Percentiles rank a stretch among this genome's conserved stretches.
Evolutionary conservation across 2,113 vertebrate species (phyloP).

Genomic region (Aplodontia rufa): DNA sequence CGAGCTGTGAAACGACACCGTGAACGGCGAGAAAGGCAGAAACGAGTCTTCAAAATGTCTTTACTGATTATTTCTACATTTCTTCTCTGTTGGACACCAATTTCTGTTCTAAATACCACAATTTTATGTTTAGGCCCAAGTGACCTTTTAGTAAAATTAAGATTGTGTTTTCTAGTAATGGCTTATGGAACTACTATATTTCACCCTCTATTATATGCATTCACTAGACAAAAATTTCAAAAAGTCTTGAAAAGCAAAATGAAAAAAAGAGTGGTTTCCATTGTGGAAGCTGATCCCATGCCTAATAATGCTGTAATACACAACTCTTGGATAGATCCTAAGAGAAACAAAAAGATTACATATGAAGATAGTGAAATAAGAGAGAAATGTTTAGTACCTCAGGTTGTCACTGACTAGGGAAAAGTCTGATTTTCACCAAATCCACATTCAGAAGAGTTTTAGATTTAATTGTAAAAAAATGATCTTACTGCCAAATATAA

Average conservation of each 20-base stretch:
- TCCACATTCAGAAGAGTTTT: conserved; percentile 66
- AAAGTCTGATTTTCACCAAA: conserved; percentile 81
- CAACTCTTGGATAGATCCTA: conserved; percentile 99
- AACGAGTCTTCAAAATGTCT: conserved; percentile 98
- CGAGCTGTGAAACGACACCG: conserved; percentile 96
- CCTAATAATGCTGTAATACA: conserved; percentile 97
- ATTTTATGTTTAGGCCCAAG: conserved; percentile 96
- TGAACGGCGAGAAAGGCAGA: conserved; percentile 96
- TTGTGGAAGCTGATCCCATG: conserved; percentile 96
- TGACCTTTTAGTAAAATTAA: conserved; percentile 94
- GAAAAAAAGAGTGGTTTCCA: conserved; percentile 99
- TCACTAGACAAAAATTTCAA: conserved; percentile 99
- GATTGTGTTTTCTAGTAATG: conserved; percentile 98
- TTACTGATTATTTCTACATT: conserved; percentile 98
- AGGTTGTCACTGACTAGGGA: conserved; percentile 88
- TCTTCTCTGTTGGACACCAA: conserved; percentile 98
- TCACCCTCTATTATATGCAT: conserved; percentile 97
- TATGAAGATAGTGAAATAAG: conserved; percentile 93
- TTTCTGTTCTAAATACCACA: conserved; percentile 97
- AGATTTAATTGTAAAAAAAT: conserved; percentile 76
- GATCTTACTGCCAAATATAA: conserved; percentile 85
- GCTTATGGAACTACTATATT: conserved; percentile 99
- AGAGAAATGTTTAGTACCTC: conserved; percentile 95
- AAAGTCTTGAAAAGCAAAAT: conserved; percentile 99
- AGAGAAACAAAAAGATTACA: conserved; percentile 95